A percentile compares a stretch with the other conserved stretches of the same genome.
These are phyloP conservation scores for Mustela lutreola DNA, from an alignment of 2,113 vertebrate species.

Conservation along the genomic window DNA sequence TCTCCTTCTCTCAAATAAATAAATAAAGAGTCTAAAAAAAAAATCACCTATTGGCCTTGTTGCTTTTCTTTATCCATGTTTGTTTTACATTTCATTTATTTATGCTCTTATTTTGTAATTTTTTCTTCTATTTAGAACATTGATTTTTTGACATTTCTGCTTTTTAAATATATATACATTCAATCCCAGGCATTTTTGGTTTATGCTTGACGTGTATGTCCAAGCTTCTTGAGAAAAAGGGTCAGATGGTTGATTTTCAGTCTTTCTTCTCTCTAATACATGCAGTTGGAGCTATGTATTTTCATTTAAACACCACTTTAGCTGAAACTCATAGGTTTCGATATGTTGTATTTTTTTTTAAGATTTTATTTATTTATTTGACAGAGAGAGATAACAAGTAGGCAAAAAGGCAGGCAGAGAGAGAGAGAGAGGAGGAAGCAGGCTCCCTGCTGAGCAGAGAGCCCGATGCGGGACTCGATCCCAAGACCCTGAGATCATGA, in stretches of 20 bases:
- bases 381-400: too few relatives aligned
- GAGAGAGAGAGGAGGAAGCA: too few relatives aligned
- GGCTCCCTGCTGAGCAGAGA: too few relatives aligned
- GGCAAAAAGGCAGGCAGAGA: too few relatives aligned
- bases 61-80: not conserved
- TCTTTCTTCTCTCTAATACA: not conserved
- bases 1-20: too few relatives aligned
- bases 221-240: not conserved
- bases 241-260: not conserved
- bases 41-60: not conserved
- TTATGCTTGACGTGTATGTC: not conserved
- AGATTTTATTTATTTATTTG: too few relatives aligned
- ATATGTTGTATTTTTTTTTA: not conserved
- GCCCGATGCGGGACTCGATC: too few relatives aligned
- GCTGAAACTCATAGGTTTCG: not conserved
- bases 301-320: not conserved
- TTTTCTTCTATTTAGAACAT: not conserved
- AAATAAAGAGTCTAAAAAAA: too few relatives aligned
- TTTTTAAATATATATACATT: not conserved
- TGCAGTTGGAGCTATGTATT: not conserved
- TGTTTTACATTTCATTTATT: not conserved
- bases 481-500: too few relatives aligned
- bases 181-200: not conserved
- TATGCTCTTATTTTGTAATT: not conserved
- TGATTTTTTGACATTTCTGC: not conserved